A percentile compares a stretch with the other conserved stretches of the same genome.
Evolutionary conservation across 2,113 vertebrate genomes (phyloP).

Genomic region (Neodontobutis hainanensis): DNA sequence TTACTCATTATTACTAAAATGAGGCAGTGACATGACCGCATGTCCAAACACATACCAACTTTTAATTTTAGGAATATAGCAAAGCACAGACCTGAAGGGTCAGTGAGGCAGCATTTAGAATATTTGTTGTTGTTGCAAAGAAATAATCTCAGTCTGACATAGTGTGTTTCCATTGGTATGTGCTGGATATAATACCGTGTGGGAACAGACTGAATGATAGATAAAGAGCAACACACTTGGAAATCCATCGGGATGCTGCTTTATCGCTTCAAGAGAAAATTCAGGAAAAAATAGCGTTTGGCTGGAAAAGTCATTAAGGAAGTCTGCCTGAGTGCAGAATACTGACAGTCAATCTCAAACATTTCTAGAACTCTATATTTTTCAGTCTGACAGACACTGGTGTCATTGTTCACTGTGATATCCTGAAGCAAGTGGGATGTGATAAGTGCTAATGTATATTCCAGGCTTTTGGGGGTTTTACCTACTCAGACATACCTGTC

Average conservation of each 20-base stretch:
- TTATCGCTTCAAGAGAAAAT: slow-evolving; percentile 10
- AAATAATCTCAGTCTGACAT: slow-evolving; percentile 3
- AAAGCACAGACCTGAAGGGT: no score
- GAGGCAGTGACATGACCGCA: no score
- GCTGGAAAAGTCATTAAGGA: slow-evolving; percentile 57
- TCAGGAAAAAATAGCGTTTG: slow-evolving; percentile 20
- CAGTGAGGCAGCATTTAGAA: neutral
- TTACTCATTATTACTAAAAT: no score
- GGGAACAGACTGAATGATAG: slow-evolving; percentile 24
- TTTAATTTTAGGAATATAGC: no score
- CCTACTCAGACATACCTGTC: slow-evolving; percentile 32
- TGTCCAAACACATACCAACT: no score
- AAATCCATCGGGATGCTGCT: slow-evolving; percentile 33
- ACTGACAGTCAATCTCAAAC: slow-evolving; percentile 33
- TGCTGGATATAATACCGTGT: slow-evolving; percentile 10
- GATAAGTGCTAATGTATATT: slow-evolving; percentile 13
- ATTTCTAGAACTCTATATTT: slow-evolving; percentile 19
- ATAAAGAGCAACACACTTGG: slow-evolving; percentile 39
- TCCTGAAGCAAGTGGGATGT: slow-evolving; percentile 19
- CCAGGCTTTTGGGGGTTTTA: neutral
- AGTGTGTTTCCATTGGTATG: slow-evolving; percentile 9
- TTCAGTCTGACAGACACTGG: slow-evolving; percentile 9
- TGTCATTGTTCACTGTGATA: slow-evolving; percentile 30
- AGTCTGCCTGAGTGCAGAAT: slow-evolving; percentile 17
- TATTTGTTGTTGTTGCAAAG: slow-evolving; percentile 27